phyloP scores from a whole-genome alignment of 2,888 invertebrate genomes.

The Sarcophaga carnaria region DNA sequence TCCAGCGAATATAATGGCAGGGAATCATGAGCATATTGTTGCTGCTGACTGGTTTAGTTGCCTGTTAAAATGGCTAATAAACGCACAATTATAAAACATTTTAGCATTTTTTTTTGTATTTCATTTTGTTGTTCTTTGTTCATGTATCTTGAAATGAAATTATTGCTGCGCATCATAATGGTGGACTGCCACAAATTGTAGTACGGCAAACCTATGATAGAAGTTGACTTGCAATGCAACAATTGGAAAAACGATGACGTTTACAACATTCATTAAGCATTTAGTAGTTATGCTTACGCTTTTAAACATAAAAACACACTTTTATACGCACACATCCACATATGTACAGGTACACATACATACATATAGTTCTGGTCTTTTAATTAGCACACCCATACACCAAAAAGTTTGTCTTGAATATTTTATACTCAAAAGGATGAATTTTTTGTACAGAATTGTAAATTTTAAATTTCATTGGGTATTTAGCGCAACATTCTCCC shows the following conservation, averaged over 20 bases:
- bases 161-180: slow-evolving; percentile 20
- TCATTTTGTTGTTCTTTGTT: background rate
- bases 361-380: no score
- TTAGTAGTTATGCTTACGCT: slow-evolving; percentile 63
- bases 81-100: slow-evolving; percentile 68
- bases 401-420: no score
- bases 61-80: slow-evolving; percentile 65
- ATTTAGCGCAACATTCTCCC: background rate
- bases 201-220: background rate
- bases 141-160: background rate
- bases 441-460: no score
- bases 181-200: slow-evolving; percentile 17
- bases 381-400: no score
- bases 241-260: background rate
- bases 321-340: background rate
- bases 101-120: slow-evolving; percentile 44
- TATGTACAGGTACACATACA: background rate
- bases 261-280: slow-evolving; percentile 57
- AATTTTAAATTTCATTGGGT: background rate
- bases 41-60: slow-evolving; percentile 12
- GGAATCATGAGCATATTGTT: slow-evolving; percentile 58
- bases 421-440: no score
- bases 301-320: slow-evolving; percentile 42
- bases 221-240: background rate
- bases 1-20: slow-evolving; percentile 16